phyloP scores from a whole-genome alignment of 2,113 vertebrate species.

The Brachyhypopomus gauderio region DNA sequence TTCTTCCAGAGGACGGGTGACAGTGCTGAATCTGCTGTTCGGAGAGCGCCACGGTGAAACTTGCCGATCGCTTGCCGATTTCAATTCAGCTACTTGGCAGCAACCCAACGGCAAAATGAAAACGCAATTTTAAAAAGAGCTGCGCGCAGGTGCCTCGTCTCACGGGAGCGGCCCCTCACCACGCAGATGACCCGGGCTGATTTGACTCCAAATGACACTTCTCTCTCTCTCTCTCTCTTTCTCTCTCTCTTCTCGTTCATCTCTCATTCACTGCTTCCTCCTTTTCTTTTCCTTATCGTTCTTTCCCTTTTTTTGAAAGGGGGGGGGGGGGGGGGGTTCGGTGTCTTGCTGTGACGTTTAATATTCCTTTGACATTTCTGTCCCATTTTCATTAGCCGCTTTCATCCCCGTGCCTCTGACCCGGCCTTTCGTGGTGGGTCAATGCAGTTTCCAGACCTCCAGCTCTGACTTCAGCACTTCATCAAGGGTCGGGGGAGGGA shows the following conservation, averaged over 20 bases:
- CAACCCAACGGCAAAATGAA: neutral
- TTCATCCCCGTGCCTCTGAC: constrained; percentile 56
- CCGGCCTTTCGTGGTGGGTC: constrained; percentile 59
- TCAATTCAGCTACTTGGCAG: constrained; percentile 33
- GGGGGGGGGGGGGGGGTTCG: neutral
- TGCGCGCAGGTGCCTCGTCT: constrained; percentile 7
- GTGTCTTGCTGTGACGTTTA: constrained; percentile 39
- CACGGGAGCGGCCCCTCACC: neutral
- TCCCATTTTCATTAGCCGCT: constrained; percentile 59
- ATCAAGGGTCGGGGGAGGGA: too few species aligned
- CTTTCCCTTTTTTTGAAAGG: neutral
- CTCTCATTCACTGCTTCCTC: neutral
- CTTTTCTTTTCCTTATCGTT: neutral
- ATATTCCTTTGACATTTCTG: constrained; percentile 61
- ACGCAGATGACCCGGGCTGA: constrained; percentile 22
- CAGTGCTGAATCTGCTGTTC: constrained; percentile 50
- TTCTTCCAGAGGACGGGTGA: constrained; percentile 29
- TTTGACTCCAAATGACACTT: neutral
- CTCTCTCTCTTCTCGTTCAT: neutral
- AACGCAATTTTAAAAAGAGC: neutral
- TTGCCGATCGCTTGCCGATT: constrained; percentile 15
- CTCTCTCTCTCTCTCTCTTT: neutral
- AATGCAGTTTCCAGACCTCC: constrained; percentile 60
- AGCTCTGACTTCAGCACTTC: constrained; percentile 52
- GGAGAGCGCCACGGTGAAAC: neutral